These are phyloP conservation scores for Parnassius glacialis DNA, from an alignment of 2,888 invertebrate genomes.

Conservation along the genomic window DNA sequence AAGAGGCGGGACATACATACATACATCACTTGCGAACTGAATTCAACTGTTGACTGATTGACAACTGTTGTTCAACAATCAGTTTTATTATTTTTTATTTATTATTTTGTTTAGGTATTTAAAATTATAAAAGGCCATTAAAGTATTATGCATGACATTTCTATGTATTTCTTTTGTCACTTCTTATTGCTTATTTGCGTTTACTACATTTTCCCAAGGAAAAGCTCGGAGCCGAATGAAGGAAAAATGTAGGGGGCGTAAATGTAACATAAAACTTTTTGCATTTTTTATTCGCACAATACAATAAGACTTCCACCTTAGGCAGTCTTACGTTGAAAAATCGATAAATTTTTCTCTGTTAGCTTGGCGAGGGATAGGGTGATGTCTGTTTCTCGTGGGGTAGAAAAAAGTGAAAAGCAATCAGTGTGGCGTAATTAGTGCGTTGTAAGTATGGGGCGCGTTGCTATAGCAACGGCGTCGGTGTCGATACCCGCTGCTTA, in stretches of 20 bases:
- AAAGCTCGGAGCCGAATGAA: neutral
- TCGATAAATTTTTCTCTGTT: conserved; percentile 36
- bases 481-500: conserved; percentile 72
- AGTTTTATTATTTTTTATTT: no score
- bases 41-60: no score
- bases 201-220: no score
- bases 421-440: conserved; percentile 81
- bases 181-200: no score
- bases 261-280: no score
- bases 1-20: no score
- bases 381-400: conserved; percentile 76
- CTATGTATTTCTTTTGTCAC: no score
- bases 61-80: no score
- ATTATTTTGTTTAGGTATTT: no score
- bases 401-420: conserved; percentile 79
- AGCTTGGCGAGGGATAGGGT: conserved; percentile 55
- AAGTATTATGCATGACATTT: no score
- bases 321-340: conserved; percentile 39
- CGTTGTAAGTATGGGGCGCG: conserved; percentile 79
- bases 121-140: no score
- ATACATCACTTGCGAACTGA: no score
- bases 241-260: neutral
- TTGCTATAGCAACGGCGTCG: conserved; percentile 71
- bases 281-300: neutral
- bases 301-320: neutral